Conservation (phyloP, 1,140 invertebrate species). For the Drosophila ercepeae region DNA sequence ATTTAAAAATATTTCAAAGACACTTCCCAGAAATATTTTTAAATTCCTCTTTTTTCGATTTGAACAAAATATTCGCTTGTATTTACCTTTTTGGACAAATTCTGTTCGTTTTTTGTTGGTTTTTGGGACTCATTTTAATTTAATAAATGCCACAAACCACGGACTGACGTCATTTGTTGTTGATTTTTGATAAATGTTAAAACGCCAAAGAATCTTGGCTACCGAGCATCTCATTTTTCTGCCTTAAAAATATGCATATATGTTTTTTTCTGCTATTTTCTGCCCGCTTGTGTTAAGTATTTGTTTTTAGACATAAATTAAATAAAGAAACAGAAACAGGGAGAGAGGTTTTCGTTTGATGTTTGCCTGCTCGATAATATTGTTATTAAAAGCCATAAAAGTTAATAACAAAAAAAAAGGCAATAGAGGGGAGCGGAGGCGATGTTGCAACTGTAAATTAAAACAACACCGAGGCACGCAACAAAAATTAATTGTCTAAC, state of each 20-base stretch:
- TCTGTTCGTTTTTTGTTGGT: constrained; percentile 39
- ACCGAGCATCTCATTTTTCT: constrained; percentile 38
- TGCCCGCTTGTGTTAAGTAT: constrained; percentile 26
- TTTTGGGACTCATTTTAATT: constrained; percentile 51
- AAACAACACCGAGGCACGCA: constrained; percentile 80
- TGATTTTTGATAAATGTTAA: constrained; percentile 66
- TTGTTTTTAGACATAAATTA: constrained; percentile 64
- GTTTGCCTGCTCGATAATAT: constrained; percentile 56
- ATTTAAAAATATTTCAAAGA: no score
- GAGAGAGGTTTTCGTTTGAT: constrained; percentile 40
- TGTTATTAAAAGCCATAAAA: constrained; percentile 56
- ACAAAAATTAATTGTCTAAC: constrained; percentile 83
- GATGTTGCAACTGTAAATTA: constrained; percentile 75
- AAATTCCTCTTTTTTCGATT: constrained; percentile 16
- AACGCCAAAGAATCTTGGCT: constrained; percentile 48
- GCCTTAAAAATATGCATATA: constrained; percentile 49
- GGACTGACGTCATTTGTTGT: constrained; percentile 72
- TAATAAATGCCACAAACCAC: constrained; percentile 48
- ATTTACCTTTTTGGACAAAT: constrained; percentile 45
- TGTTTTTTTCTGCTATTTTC: constrained; percentile 11
- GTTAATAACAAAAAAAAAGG: constrained; percentile 38
- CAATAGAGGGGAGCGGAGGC: constrained; percentile 42
- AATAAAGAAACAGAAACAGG: constrained; percentile 8
- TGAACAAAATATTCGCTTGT: constrained; percentile 12
- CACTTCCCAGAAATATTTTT: constrained; percentile 24